Conservation (phyloP, 2,797 vertebrate genomes). For the Enteromius fasciolatus region DNA sequence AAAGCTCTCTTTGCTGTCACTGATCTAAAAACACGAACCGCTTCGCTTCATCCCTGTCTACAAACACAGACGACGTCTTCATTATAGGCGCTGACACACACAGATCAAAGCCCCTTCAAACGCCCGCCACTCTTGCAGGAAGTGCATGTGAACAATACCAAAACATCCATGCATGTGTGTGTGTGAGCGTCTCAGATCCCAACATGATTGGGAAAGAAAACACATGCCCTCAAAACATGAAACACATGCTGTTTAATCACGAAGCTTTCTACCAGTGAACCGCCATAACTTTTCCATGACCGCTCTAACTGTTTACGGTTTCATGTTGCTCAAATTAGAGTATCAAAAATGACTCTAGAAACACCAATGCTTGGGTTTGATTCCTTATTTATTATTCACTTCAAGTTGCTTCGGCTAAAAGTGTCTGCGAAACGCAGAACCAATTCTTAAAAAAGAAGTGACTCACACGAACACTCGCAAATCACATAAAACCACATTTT, state of each 20-base stretch:
- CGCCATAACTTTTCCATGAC: not conserved
- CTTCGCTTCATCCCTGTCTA: constrained; percentile 63
- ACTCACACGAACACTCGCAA: not conserved
- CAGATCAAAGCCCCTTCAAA: constrained; percentile 51
- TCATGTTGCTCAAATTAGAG: not conserved
- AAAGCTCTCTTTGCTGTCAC: constrained; percentile 42
- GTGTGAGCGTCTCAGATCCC: constrained; percentile 51
- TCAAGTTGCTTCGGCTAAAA: not conserved
- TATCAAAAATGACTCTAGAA: no score
- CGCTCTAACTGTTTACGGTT: not conserved
- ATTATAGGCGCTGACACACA: constrained; percentile 77
- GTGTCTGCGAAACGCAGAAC: not conserved
- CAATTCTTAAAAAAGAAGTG: not conserved
- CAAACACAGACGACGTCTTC: constrained; percentile 77
- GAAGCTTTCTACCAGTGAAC: not conserved
- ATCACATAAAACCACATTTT: not conserved
- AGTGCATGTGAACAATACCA: constrained; percentile 71
- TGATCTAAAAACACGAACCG: constrained; percentile 45
- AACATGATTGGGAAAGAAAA: constrained; percentile 70
- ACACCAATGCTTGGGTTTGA: not conserved
- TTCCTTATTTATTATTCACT: not conserved
- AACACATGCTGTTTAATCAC: constrained; percentile 63
- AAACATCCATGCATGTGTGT: constrained; percentile 62
- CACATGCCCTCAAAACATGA: constrained; percentile 70
- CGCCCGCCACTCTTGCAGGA: constrained; percentile 57